A percentile compares a stretch with the other conserved stretches of the same genome.
Conservation (phyloP, 2,113 vertebrate genomes). For the Vidua macroura region DNA sequence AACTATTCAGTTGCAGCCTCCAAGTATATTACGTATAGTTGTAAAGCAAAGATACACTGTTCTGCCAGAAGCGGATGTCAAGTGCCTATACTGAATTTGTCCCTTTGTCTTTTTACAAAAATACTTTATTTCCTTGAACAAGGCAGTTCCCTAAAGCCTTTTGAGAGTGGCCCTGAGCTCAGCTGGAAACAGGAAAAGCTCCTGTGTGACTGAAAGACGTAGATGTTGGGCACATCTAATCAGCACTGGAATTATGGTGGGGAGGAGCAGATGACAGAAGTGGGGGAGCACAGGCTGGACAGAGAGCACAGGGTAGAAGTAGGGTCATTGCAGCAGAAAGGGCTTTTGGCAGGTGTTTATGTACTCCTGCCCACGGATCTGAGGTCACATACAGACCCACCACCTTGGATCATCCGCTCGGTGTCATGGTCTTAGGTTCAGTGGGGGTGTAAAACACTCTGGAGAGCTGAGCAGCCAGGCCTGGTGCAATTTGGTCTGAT, state of each 20-base stretch:
- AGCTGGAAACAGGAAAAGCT: neutral
- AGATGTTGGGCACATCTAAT: neutral
- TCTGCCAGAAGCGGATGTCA: neutral
- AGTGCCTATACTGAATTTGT: neutral
- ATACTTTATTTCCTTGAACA: neutral
- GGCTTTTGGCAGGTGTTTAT: neutral
- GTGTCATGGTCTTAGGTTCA: neutral
- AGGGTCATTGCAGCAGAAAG: neutral
- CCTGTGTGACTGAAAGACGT: neutral
- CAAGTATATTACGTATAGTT: neutral
- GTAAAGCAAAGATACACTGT: neutral
- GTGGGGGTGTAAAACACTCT: neutral
- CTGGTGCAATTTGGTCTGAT: neutral
- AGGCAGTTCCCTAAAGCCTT: neutral
- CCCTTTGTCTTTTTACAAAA: neutral
- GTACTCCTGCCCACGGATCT: fast-evolving
- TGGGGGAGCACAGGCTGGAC: fast-evolving
- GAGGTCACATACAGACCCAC: neutral
- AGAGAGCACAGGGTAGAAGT: neutral
- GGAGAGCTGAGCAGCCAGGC: fast-evolving
- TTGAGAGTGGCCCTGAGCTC: neutral
- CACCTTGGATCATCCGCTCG: neutral
- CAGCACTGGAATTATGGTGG: neutral
- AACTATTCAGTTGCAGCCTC: neutral
- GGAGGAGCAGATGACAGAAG: neutral